Evolutionary conservation across 2,888 invertebrate genomes (phyloP), one percentile per base, ranked within the genome.

Genomic region (Drosophila yooni): DNA sequence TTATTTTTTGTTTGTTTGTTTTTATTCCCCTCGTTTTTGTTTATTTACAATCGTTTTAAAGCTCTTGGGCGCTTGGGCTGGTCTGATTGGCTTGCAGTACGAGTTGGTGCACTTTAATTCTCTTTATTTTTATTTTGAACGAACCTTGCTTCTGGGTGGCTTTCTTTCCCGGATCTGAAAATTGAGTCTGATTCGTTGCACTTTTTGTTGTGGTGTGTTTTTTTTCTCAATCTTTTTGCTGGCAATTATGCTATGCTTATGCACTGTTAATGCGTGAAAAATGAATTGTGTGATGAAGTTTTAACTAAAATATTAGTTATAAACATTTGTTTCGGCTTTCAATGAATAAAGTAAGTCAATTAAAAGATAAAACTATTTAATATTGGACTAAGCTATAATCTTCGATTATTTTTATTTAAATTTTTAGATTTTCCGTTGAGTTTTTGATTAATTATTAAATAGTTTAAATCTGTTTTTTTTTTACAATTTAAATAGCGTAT

Each of bases 131-230:
- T 57, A 31, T 40, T 59, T 50, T 53, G 58, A 70, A 68, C 58
- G 53, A 76, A 65, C 70, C 70, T 66, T 65, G 72, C 70, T 81
- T 81, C 77, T 85, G 88, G 79, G 86, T 85, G 88, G 85, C 56
- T 81, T 84, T 34, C 53, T 31, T 64, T 67, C 50, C 61, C 21
- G 31, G 54, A n/a, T 38, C 25, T 33, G 52, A 43, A 61, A 53
- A 53, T 61, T 50, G 6, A 11, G 52, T 52, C 67, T 50, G 74
- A 75, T 79, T 76, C 34, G 76, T 61, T 79, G 65, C 64, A 70
- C 54, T 71, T 71, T 82, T 70, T 66, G 48, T 25, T 52, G 15
- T 36, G 40, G 36, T 34, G 48, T 2, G 2, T 48, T 54, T 52
- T 34, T 51, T 34, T 54, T 33, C 6, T 21, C 50, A 8, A 46